phyloP scores from a whole-genome alignment of 1,140 invertebrate genomes.

The Sipha flava region DNA sequence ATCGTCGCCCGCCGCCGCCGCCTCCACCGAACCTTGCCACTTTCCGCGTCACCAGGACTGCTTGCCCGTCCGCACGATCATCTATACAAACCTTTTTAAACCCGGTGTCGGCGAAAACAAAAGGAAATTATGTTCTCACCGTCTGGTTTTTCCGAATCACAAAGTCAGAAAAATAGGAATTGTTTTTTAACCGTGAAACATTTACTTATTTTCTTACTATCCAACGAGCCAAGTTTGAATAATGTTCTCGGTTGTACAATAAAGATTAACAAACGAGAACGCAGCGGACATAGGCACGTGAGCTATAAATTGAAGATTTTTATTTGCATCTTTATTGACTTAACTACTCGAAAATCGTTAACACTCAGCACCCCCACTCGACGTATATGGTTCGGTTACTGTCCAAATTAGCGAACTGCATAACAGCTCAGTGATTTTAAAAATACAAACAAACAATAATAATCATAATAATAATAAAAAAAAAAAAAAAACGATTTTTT shows the following conservation, averaged over 20 bases:
- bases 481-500: too few species aligned
- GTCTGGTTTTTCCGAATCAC: slow-evolving; percentile 1
- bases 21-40: too few species aligned
- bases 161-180: slow-evolving; percentile 1
- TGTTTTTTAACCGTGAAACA: background rate
- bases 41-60: too few species aligned
- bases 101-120: slow-evolving; percentile 1
- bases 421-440: too few species aligned
- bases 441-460: too few species aligned
- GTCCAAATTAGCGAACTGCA: too few species aligned
- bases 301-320: background rate
- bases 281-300: too few species aligned
- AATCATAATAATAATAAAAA: too few species aligned
- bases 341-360: background rate
- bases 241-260: background rate
- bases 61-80: background rate
- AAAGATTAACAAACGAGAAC: background rate
- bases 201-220: slow-evolving; percentile 9
- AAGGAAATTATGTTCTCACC: background rate
- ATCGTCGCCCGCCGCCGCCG: background rate
- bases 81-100: background rate
- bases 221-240: slow-evolving; percentile 1
- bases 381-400: too few species aligned
- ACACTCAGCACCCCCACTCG: too few species aligned
- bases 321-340: background rate